Evolutionary conservation across 2,113 vertebrate species (phyloP), one percentile per base, ranked within the genome.

Genomic region (Xiphias gladius): DNA sequence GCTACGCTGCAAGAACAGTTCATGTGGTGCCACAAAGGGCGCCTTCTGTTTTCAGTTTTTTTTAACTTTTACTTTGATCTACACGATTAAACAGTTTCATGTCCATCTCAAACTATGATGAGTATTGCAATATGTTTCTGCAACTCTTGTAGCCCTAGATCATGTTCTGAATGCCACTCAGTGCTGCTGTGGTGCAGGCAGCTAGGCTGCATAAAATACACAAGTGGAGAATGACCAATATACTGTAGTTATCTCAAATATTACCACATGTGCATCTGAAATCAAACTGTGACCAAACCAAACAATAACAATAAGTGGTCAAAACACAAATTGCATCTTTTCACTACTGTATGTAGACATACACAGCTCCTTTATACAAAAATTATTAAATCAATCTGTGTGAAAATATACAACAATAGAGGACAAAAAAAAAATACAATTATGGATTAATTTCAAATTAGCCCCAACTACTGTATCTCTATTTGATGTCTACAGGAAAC

Each of bases 1-100:
- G 88, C 86, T 85, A 88, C 20, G 82, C 91, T 91, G 78, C 61
- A 62, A 90, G 81, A 80, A 57, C 77, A 54, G 59, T 82, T 76
- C 83, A 82, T 37, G 63, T 57, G 59, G 66, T 75, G 68, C 73
- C 57, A 82, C 77, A 80, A 73, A 84, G 64, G 54, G 64, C 39
- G 46, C 52, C 68, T 78, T 79, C 52, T 74, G 80, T 70, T 73
- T 65, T 72, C 30, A 32, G 19, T 83, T 88, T 73, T 80, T 61
- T 80, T 61, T 63, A 30, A 89, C 55, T 89, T 89, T 79, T 16
- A 69, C 79, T 86, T 86, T 88, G 63, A 83, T 86, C 52, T 84
- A 61, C 72, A 83, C 89, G 76, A 85, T 86, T 67, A 20, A 86
- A 54, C 46, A 52, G 52, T 71, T 76, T 68, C 73, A 14, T 26